phyloP scores from a whole-genome alignment of 2,797 vertebrate genomes.

The Allobates femoralis region DNA sequence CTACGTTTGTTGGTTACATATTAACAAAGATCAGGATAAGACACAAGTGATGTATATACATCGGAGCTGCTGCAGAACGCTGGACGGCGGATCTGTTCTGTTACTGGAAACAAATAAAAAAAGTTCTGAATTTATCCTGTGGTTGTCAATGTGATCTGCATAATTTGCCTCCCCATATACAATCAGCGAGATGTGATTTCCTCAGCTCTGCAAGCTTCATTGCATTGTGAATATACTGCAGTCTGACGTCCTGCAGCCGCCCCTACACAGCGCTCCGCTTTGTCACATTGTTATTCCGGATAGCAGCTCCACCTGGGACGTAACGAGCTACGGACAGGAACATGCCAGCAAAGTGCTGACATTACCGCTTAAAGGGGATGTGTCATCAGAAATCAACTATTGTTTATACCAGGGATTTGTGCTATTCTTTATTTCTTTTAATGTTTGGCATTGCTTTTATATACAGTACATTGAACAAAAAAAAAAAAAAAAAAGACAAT shows the following conservation, averaged over 20 bases:
- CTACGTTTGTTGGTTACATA: conserved; percentile 21
- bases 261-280: conserved; percentile 2
- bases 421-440: too few species aligned
- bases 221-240: conserved; percentile 57
- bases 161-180: conserved; percentile 55
- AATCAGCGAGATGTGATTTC: conserved; percentile 59
- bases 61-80: conserved; percentile 9
- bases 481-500: too few species aligned
- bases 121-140: conserved; percentile 54
- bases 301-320: conserved; percentile 5
- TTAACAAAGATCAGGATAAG: conserved; percentile 14
- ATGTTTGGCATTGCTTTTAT: too few species aligned
- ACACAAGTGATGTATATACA: conserved; percentile 41
- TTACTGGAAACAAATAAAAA: conserved; percentile 57
- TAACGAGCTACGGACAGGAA: background rate
- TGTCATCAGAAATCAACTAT: background rate
- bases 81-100: conserved; percentile 32
- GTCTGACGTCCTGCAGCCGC: conserved; percentile 35
- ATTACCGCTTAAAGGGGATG: background rate
- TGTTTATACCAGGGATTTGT: background rate
- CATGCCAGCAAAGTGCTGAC: background rate
- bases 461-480: too few species aligned
- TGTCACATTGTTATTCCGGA: conserved; percentile 34
- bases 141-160: conserved; percentile 58
- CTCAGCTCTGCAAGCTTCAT: conserved; percentile 37